A percentile compares a stretch with the other conserved stretches of the same genome.
Evolutionary conservation across 2,113 vertebrate species (phyloP).

Genomic region (Atrichornis clamosus): DNA sequence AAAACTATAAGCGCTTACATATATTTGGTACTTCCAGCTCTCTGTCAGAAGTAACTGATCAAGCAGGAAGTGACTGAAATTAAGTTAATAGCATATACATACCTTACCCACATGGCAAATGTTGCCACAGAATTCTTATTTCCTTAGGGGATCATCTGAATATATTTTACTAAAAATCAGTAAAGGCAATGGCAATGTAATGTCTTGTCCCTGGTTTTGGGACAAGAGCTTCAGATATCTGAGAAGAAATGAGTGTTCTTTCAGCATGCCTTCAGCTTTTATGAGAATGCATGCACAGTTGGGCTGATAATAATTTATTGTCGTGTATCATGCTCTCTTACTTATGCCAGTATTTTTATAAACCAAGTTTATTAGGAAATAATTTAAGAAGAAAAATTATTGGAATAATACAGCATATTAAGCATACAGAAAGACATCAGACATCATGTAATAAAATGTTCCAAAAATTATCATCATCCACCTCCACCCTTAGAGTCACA

Average conservation of each 20-base stretch:
- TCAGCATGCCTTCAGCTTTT: not conserved
- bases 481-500: not conserved
- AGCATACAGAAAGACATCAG: not conserved
- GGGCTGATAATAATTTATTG: not conserved
- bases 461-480: not conserved
- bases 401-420: not conserved
- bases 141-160: not conserved
- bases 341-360: not conserved
- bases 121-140: not conserved
- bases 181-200: not conserved
- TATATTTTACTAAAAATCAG: not conserved
- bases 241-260: not conserved
- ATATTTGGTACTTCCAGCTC: not conserved
- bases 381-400: not conserved
- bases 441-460: not conserved
- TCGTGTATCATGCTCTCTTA: accelerated
- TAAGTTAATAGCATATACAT: not conserved
- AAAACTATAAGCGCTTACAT: not conserved
- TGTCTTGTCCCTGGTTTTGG: not conserved
- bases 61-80: not conserved
- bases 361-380: not conserved
- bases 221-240: not conserved
- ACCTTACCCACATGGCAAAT: not conserved
- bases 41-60: not conserved
- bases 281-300: not conserved